Percentiles rank a stretch among this genome's conserved stretches.
These are phyloP conservation scores for Planiliza haematocheilus DNA, from an alignment of 2,113 vertebrate species.

Conservation along the genomic window DNA sequence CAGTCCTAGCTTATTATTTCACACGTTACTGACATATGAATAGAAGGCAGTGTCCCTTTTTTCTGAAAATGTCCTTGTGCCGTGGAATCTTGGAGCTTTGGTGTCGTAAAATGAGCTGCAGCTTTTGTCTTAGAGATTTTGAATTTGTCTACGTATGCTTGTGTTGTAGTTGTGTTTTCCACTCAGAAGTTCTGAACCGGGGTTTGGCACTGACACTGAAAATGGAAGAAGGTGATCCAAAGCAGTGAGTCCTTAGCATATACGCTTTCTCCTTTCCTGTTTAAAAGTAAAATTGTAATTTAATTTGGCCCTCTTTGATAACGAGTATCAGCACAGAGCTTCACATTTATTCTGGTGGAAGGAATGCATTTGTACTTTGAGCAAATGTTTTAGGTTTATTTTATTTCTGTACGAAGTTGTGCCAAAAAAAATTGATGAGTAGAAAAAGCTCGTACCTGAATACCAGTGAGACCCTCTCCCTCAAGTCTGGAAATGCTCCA, in stretches of 20 bases:
- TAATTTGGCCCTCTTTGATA: too few relatives aligned
- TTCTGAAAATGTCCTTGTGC: neutral
- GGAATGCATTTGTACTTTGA: too few relatives aligned
- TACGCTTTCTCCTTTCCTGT: neutral
- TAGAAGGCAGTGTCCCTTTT: neutral
- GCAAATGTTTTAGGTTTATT: too few relatives aligned
- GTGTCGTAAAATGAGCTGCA: neutral
- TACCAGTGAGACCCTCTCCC: too few relatives aligned
- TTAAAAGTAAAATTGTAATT: neutral
- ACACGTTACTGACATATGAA: too few relatives aligned
- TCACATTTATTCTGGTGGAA: too few relatives aligned
- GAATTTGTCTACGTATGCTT: constrained; percentile 35
- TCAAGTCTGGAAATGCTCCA: too few relatives aligned
- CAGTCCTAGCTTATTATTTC: too few relatives aligned
- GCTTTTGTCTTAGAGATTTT: neutral
- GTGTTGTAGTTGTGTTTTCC: constrained; percentile 71
- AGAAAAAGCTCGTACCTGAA: too few relatives aligned
- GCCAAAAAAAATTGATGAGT: too few relatives aligned
- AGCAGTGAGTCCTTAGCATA: constrained; percentile 62
- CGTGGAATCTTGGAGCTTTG: neutral
- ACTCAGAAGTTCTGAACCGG: constrained; percentile 49
- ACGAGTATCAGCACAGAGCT: too few relatives aligned
- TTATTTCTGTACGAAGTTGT: too few relatives aligned
- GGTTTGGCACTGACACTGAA: constrained; percentile 62
- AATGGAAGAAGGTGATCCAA: constrained; percentile 47